phyloP scores from a whole-genome alignment of 2,113 vertebrate genomes.

The Tachysurus fulvidraco region DNA sequence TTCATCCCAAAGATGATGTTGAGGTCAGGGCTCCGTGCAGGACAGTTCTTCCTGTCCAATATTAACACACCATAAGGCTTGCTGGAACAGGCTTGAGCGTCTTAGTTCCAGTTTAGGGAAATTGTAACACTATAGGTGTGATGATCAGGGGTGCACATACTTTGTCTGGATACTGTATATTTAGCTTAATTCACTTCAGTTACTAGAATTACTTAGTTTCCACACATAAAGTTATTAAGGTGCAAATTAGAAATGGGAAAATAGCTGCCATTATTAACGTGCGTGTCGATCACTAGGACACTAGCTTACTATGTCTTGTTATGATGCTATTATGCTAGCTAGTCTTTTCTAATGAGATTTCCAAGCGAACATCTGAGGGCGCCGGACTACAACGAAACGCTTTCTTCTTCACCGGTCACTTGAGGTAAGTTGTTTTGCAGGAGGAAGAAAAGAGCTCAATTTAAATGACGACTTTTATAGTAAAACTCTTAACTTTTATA shows the following conservation, averaged over 20 bases:
- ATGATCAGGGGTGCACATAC: background rate
- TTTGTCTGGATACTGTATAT: background rate
- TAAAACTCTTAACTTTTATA: background rate
- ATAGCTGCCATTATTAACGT: background rate
- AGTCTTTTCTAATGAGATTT: background rate
- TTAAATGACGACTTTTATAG: background rate
- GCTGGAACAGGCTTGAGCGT: background rate
- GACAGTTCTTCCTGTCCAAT: background rate
- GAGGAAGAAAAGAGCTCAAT: background rate
- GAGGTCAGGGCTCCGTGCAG: background rate
- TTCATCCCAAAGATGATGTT: background rate
- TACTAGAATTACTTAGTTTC: background rate
- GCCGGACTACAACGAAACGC: background rate
- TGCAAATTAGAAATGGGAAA: no score
- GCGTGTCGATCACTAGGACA: no score
- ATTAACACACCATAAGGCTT: background rate
- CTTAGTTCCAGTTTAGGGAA: background rate
- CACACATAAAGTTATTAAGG: background rate
- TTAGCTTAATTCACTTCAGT: background rate
- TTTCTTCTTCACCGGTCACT: background rate
- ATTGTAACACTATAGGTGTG: background rate
- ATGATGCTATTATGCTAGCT: background rate
- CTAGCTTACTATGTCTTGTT: background rate
- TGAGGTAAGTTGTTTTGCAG: background rate
- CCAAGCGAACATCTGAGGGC: background rate